Percentiles rank a stretch among this genome's conserved stretches.
Conservation (phyloP, 2,797 vertebrate genomes). For the Galago senegalensis region DNA sequence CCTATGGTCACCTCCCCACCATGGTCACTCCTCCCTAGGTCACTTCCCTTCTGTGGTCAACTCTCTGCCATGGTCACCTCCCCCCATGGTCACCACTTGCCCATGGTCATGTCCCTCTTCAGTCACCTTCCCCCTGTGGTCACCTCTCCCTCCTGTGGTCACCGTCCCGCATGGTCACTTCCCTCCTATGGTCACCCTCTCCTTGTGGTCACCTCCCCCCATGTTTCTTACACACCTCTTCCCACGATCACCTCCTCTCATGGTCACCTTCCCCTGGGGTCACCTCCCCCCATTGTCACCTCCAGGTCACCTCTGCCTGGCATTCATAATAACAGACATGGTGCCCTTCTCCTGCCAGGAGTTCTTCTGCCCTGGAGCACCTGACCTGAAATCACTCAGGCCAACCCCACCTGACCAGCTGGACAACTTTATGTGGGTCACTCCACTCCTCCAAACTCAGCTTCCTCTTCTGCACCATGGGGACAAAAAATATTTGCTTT, state of each 20-base stretch:
- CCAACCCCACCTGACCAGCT: not conserved
- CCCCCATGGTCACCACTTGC: not conserved
- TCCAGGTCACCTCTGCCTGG: not conserved
- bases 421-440: constrained; percentile 5
- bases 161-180: not conserved
- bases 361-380: not conserved
- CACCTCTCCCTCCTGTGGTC: not conserved
- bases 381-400: not conserved
- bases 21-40: not conserved
- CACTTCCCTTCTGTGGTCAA: not conserved
- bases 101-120: no score
- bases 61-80: not conserved
- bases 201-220: not conserved
- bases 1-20: not conserved
- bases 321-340: no score
- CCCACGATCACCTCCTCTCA: no score
- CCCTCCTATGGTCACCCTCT: not conserved
- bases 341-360: not conserved
- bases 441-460: not conserved
- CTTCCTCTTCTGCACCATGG: not conserved
- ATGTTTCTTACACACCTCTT: not conserved
- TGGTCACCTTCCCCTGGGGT: not conserved
- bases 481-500: not conserved
- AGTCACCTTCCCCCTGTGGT: not conserved
- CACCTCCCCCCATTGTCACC: no score